These are phyloP conservation scores for Scelioninae gen. 2 DNA, from an alignment of 2,888 invertebrate genomes.

Conservation along the genomic window DNA sequence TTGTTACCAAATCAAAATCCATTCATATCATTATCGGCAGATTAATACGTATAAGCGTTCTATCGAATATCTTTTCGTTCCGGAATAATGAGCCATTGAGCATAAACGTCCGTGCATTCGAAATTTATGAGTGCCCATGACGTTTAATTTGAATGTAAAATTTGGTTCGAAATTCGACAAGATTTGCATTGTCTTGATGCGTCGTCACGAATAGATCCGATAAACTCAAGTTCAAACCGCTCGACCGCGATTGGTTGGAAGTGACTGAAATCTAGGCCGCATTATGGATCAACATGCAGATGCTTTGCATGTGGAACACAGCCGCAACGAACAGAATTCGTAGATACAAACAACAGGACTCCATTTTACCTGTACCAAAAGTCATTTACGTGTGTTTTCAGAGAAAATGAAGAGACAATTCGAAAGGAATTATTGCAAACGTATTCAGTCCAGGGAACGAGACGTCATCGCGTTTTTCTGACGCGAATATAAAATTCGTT, in stretches of 20 bases:
- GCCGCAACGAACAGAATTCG: constrained; percentile 55
- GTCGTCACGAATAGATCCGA: constrained; percentile 61
- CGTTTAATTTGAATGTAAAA: constrained; percentile 40
- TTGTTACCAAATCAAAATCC: no score
- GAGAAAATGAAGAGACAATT: constrained; percentile 2
- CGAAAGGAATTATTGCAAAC: constrained; percentile 7
- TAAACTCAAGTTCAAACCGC: constrained; percentile 63
- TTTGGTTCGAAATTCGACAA: constrained; percentile 35
- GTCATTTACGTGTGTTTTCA: not conserved
- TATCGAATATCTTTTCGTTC: constrained; percentile 10
- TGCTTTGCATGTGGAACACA: constrained; percentile 61
- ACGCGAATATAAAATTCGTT: no score
- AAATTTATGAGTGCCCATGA: constrained; percentile 19
- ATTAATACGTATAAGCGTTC: no score
- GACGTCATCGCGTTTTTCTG: no score
- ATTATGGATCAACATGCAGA: constrained; percentile 69
- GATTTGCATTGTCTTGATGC: constrained; percentile 53
- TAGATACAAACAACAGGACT: constrained; percentile 28
- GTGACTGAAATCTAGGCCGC: constrained; percentile 67
- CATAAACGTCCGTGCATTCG: constrained; percentile 10
- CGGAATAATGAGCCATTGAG: constrained; percentile 22
- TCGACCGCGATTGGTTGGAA: constrained; percentile 61
- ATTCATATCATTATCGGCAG: no score
- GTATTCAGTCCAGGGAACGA: no score
- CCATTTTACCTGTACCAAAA: constrained; percentile 20